A percentile compares a stretch with the other conserved stretches of the same genome.
Conservation (phyloP, 2,797 vertebrate genomes). For the Gymnothorax javanicus region DNA sequence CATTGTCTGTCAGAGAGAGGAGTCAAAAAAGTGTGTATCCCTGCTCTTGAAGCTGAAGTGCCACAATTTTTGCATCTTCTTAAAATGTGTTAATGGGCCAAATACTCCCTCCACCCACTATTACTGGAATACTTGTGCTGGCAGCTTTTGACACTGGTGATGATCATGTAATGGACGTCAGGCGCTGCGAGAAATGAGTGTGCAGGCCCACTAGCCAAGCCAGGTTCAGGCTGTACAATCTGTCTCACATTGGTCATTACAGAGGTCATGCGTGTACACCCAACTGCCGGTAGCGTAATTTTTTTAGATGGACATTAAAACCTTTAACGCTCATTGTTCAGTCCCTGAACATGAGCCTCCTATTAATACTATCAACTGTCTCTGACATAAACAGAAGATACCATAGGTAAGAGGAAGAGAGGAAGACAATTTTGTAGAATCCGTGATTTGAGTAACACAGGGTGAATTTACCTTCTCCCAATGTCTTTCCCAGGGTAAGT, state of each 20-base stretch:
- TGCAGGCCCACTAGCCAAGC: no score
- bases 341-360: neutral
- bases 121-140: no score
- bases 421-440: neutral
- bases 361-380: neutral
- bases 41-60: neutral
- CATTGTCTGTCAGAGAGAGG: no score
- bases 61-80: neutral
- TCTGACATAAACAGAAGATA: no score
- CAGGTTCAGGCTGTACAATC: no score
- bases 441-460: neutral
- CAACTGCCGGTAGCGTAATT: neutral
- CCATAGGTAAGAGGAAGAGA: neutral
- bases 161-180: no score
- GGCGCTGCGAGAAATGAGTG: no score
- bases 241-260: no score
- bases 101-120: no score
- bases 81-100: neutral
- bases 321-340: neutral
- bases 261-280: no score
- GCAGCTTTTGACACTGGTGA: no score
- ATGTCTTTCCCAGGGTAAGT: constrained; percentile 88
- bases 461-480: constrained; percentile 80
- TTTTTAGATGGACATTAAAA: neutral
- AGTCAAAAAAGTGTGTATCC: neutral